Evolutionary conservation across 92 coral and sea anemone genomes (phyloP).

Genomic region (Porites cylindrica): DNA sequence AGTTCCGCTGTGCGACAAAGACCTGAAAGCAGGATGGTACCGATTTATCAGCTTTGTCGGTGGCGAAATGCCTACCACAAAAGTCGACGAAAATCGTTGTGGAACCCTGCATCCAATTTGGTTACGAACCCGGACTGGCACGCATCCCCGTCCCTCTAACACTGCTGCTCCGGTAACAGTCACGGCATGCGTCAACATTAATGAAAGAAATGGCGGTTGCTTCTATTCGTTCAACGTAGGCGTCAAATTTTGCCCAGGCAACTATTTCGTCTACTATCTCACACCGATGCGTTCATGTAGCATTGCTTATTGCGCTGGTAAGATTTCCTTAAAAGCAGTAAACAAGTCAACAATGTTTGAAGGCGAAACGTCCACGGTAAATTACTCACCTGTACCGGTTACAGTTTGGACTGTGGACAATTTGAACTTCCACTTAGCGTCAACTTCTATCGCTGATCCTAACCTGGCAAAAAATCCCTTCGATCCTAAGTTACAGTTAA

Average conservation of each 20-base stretch:
- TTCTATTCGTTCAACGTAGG: neutral
- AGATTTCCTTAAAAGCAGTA: neutral
- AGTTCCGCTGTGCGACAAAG: constrained; percentile 18
- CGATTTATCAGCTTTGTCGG: constrained; percentile 29
- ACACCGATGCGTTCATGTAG: neutral
- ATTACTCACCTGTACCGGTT: no score
- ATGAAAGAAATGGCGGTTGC: neutral
- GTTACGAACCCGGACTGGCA: neutral
- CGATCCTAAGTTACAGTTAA: no score
- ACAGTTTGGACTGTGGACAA: no score
- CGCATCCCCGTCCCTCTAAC: neutral
- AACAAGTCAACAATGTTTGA: no score
- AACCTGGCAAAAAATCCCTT: no score
- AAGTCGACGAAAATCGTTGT: neutral
- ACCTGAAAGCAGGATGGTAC: constrained; percentile 21
- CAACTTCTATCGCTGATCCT: no score
- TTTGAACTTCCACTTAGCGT: no score
- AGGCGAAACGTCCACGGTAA: no score
- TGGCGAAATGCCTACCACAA: constrained; percentile 21
- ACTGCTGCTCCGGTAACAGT: neutral
- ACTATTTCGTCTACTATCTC: constrained; percentile 14
- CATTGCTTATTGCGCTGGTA: constrained; percentile 30
- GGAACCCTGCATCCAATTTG: constrained; percentile 32
- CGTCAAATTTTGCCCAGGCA: constrained; percentile 5
- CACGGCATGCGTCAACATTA: neutral